A percentile compares a stretch with the other conserved stretches of the same genome.
Conservation (phyloP, 2,113 vertebrate genomes). For the Charina bottae region DNA sequence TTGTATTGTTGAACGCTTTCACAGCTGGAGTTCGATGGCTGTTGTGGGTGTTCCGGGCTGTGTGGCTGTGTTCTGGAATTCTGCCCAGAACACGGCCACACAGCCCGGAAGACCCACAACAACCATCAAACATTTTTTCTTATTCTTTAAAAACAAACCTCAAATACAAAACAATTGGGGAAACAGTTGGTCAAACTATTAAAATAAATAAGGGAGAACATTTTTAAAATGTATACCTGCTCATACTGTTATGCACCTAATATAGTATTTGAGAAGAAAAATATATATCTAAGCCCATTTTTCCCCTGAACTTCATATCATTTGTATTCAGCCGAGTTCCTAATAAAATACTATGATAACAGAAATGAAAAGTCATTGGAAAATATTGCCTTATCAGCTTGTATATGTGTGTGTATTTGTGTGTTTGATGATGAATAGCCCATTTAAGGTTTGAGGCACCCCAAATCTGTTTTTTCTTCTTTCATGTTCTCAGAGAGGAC, state of each 20-base stretch:
- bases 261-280: not conserved
- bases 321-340: slow-evolving; percentile 6
- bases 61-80: no score
- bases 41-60: no score
- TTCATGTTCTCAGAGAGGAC: not conserved
- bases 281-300: not conserved
- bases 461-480: not conserved
- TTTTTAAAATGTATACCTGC: not conserved
- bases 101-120: no score
- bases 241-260: not conserved
- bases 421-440: not conserved
- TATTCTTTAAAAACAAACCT: not conserved
- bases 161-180: not conserved
- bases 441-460: not conserved
- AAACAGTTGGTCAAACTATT: not conserved
- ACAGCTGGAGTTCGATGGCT: no score
- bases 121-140: no score
- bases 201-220: not conserved
- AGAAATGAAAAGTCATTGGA: not conserved
- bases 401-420: not conserved
- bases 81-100: no score
- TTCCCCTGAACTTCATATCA: not conserved
- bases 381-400: slow-evolving; percentile 9
- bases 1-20: no score
- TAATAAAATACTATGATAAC: not conserved